Base-by-base conservation (phyloP, 2,113 vertebrate genomes). In the Ceyx cyanopectus region DNA sequence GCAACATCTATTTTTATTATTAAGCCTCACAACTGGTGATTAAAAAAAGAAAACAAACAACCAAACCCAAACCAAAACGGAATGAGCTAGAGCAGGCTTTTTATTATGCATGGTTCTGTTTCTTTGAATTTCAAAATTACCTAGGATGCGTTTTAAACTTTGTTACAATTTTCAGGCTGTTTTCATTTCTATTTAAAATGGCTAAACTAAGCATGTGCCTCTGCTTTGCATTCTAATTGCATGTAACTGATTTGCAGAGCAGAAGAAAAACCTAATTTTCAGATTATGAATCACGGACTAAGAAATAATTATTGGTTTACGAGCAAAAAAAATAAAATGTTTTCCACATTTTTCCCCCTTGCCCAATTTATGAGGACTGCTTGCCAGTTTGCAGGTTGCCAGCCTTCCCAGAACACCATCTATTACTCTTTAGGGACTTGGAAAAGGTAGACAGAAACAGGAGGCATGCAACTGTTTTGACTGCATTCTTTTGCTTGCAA, bases 401-500 rank as follows among this genome's bases (percentile, higher is more conserved):
- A 77, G 89, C 86, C 81, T 95, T 97, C 93, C 85, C 87, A 93
- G 93, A 90, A 76, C 88, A 89, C 63, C 78, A 86, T 57, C 90
- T 89, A 94, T 95, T 95, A 81, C 96, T 97, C 95, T 96, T 96
- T 18, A 76, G 96, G 92, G 96, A 94, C 78, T 89, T 10, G 53
- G 86, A 96, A 93, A 94, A 97, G 90, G 93, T 89, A 96, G 92
- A 88, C 81, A 94, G 89, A 87, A 97, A 95, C 87, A 92, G 51
- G 85, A 90, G 91, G 94, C 97, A 96, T 91, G 96, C 95, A 97
- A 97, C 76, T 98, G 97, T 97, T 98, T 94, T 94, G 95, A 97
- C 94, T 94, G 96, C 97, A 97, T 98, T 98, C 97, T 97, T 97
- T 92, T 92, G 95, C 97, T 97, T 97, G 97, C 97, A 98, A 98